Evolutionary conservation across 2,888 invertebrate species (phyloP).

Genomic region (Smittia aterrima): DNA sequence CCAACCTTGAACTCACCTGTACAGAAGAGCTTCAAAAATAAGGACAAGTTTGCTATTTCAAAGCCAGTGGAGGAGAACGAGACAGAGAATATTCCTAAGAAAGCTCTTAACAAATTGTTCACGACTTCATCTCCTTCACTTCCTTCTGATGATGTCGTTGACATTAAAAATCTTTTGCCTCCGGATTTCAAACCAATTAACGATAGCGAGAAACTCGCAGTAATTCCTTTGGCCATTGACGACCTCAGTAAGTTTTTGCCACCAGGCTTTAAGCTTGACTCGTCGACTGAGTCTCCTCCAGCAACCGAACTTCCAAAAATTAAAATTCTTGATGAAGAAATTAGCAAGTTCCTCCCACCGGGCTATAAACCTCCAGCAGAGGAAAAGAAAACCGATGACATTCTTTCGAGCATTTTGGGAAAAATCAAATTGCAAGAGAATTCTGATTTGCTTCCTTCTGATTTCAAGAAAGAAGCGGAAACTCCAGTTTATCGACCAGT

Average conservation of each 20-base stretch:
- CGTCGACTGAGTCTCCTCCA: conserved; percentile 40
- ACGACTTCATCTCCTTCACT: conserved; percentile 48
- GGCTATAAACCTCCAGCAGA: conserved; percentile 57
- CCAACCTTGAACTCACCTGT: conserved; percentile 55
- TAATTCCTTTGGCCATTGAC: conserved; percentile 45
- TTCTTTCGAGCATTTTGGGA: conserved; percentile 46
- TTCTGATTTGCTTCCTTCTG: conserved; percentile 57
- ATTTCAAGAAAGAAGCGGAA: conserved; percentile 55
- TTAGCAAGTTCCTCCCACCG: conserved; percentile 60
- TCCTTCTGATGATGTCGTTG: conserved; percentile 50
- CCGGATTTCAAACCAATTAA: conserved; percentile 61
- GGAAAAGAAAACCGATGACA: conserved; percentile 47
- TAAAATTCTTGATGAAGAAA: conserved; percentile 44
- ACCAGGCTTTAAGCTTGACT: conserved; percentile 57
- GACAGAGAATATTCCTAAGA: conserved; percentile 14
- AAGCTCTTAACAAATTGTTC: conserved; percentile 13
- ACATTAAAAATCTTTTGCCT: conserved; percentile 63
- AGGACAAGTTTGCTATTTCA: conserved; percentile 7
- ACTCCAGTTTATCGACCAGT: conserved; percentile 41
- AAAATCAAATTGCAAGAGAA: conserved; percentile 53
- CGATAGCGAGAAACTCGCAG: conserved; percentile 46
- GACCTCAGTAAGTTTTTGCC: conserved; percentile 66
- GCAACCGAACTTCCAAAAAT: conserved; percentile 42
- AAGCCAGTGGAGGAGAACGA: conserved; percentile 9
- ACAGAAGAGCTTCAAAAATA: conserved; percentile 42